Evolutionary conservation across 1,140 invertebrate genomes (phyloP).

Genomic region (Drosophila cardini): DNA sequence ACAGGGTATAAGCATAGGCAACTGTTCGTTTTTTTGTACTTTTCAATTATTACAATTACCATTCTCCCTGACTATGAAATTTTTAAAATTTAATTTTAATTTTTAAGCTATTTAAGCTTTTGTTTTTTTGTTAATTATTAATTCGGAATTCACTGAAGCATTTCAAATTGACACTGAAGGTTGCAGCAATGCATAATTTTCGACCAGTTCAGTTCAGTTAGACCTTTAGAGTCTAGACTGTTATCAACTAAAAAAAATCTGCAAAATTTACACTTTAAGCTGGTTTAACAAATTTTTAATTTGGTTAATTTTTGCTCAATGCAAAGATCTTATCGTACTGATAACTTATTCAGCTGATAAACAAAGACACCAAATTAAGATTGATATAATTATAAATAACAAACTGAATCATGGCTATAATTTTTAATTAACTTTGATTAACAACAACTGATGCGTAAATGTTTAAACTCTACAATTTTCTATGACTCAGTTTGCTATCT

Average conservation of each 20-base stretch:
- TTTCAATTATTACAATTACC: constrained; percentile 17
- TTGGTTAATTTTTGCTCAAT: constrained; percentile 26
- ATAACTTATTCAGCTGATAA: constrained; percentile 13
- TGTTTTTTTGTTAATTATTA: constrained; percentile 22
- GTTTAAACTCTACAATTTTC: background rate
- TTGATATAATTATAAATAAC: background rate
- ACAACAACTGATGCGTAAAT: constrained; percentile 13
- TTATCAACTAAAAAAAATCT: background rate
- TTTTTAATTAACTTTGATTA: constrained; percentile 23
- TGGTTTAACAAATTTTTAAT: constrained; percentile 23
- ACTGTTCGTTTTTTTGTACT: too few relatives aligned
- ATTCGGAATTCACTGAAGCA: constrained; percentile 36
- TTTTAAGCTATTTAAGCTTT: constrained; percentile 24
- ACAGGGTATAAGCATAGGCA: too few relatives aligned
- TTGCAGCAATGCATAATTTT: constrained; percentile 36
- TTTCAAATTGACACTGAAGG: constrained; percentile 36
- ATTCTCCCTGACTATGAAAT: constrained; percentile 68
- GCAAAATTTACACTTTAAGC: constrained; percentile 5
- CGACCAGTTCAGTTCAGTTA: background rate
- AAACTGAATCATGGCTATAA: constrained; percentile 23
- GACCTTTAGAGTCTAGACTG: background rate
- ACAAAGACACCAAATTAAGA: constrained; percentile 6
- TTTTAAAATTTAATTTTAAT: constrained; percentile 41
- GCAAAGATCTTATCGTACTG: constrained; percentile 5
- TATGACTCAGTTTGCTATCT: background rate